phyloP scores from a whole-genome alignment of 2,113 vertebrate genomes.

The Ceratotherium simum region DNA sequence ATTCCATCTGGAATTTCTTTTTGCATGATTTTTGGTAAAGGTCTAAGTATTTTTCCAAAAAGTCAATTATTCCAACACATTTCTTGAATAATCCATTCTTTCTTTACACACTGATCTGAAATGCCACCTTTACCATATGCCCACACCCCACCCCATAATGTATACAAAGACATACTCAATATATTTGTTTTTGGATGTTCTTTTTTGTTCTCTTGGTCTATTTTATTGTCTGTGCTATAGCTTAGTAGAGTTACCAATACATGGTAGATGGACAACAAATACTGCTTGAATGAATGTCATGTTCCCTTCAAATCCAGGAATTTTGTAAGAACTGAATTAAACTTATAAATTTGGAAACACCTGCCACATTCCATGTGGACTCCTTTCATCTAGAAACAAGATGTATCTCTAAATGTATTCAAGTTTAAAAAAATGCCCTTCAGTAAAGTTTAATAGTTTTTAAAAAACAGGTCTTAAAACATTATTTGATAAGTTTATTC shows the following conservation, averaged over 20 bases:
- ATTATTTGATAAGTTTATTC: constrained; percentile 4
- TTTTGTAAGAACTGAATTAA: constrained; percentile 13
- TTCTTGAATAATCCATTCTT: background rate
- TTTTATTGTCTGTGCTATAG: background rate
- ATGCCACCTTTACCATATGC: background rate
- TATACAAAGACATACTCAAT: background rate
- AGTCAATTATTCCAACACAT: background rate
- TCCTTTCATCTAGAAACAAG: background rate
- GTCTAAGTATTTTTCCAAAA: background rate
- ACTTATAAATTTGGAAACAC: constrained; percentile 10
- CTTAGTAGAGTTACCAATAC: background rate
- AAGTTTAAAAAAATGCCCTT: background rate
- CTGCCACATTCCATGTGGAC: background rate
- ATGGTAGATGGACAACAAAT: background rate
- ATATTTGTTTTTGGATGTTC: background rate
- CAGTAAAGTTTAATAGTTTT: background rate
- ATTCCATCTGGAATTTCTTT: background rate
- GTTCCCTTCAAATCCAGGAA: background rate
- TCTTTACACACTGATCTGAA: constrained; percentile 13
- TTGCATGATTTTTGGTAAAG: background rate
- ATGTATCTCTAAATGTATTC: background rate
- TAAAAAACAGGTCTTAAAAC: background rate
- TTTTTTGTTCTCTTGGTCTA: constrained; percentile 38
- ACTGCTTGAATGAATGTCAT: background rate
- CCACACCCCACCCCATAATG: background rate